Conservation (phyloP, 2,113 vertebrate species). For the Sardina pilchardus region DNA sequence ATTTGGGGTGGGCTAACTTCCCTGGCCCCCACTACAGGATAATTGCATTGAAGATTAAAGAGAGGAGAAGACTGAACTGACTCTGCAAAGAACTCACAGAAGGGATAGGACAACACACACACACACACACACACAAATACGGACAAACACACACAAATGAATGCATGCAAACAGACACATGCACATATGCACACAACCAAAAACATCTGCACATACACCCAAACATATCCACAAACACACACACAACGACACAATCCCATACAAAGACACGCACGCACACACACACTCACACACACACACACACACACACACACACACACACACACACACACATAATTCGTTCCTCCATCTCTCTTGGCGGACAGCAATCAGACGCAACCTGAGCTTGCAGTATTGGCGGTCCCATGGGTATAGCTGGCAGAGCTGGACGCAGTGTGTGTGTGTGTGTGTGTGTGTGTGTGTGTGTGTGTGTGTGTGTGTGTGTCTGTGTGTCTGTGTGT, state of each 20-base stretch:
- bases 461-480: too few relatives aligned
- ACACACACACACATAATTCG: background rate
- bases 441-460: too few relatives aligned
- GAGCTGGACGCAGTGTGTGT: constrained; percentile 34
- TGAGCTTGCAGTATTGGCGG: constrained; percentile 59
- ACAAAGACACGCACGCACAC: background rate
- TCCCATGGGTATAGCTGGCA: constrained; percentile 57
- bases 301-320: background rate
- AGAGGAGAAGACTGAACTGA: constrained; percentile 35
- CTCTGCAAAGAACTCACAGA: background rate
- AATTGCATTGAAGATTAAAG: constrained; percentile 73
- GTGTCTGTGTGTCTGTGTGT: too few relatives aligned
- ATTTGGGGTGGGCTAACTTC: background rate
- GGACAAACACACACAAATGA: background rate
- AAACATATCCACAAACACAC: background rate
- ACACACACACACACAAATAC: background rate
- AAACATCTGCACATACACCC: background rate
- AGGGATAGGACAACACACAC: background rate
- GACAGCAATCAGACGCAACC: constrained; percentile 66
- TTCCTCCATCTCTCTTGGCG: constrained; percentile 44
- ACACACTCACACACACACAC: too few relatives aligned
- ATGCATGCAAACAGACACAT: background rate
- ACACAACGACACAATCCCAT: background rate
- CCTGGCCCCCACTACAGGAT: constrained; percentile 61
- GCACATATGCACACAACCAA: background rate